These are phyloP conservation scores for Volucella inanis DNA, from an alignment of 2,888 invertebrate species.

Conservation along the genomic window DNA sequence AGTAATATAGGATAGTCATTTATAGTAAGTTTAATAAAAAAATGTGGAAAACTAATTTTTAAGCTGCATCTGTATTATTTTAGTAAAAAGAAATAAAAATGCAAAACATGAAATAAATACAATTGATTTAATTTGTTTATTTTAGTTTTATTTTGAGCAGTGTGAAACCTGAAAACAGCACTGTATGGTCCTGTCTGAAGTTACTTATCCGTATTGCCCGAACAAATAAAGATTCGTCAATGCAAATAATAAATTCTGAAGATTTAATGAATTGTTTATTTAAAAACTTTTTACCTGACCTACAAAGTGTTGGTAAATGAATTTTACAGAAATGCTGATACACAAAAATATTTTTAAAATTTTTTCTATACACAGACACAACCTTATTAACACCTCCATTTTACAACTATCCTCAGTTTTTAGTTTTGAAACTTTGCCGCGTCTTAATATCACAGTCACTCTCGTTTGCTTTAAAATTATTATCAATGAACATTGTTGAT, in stretches of 20 bases:
- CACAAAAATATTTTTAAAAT: background rate
- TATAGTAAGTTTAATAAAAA: too few relatives aligned
- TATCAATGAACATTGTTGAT: constrained; percentile 77
- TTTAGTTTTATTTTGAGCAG: constrained; percentile 89
- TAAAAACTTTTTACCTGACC: constrained; percentile 84
- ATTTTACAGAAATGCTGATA: constrained; percentile 81
- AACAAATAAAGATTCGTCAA: constrained; percentile 88
- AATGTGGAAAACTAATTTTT: background rate
- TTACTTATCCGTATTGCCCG: constrained; percentile 91
- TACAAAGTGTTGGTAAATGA: constrained; percentile 79
- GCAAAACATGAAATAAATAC: background rate
- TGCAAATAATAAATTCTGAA: constrained; percentile 86
- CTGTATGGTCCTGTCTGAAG: constrained; percentile 89
- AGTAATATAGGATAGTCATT: too few relatives aligned
- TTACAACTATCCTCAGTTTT: constrained; percentile 87
- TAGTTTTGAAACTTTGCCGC: constrained; percentile 89
- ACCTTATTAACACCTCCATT: constrained; percentile 78
- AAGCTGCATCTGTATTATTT: too few relatives aligned
- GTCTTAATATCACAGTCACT: constrained; percentile 86
- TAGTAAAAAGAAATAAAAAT: background rate
- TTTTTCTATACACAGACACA: constrained; percentile 65
- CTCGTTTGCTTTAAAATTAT: constrained; percentile 78
- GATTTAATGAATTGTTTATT: constrained; percentile 87
- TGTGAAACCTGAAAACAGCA: constrained; percentile 88
- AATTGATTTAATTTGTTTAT: constrained; percentile 68